Base-by-base conservation (phyloP, 2,797 vertebrate species). In the Columba guinea region DNA sequence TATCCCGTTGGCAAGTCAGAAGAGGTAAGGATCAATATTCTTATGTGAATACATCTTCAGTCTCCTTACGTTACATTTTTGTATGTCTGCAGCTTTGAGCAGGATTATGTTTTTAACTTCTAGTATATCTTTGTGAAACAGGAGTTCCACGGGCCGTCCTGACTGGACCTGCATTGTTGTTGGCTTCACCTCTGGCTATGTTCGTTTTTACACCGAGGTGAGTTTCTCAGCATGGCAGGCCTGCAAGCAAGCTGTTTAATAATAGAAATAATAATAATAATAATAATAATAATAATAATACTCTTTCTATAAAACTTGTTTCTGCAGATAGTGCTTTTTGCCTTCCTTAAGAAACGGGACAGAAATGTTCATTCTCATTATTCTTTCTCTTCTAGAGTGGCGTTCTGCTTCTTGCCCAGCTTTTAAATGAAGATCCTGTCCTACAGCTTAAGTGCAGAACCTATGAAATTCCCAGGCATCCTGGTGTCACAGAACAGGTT, bases 121-220 rank as follows among this genome's bases (percentile, higher is more conserved):
- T n/a, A 3, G 18, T 68, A 1, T 67, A 3, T 95, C 67, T 96
- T 69, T 96, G 78, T 89, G 87, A 73, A 65, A 84, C 90, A 99
- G 99, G 98, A 99, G 99, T 87, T 99, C 99, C 68, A 99, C 99
- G 1, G 99, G 99, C 6, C 98, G 99, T 19, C 99, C 99, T 20
- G 99, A 99, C 95, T 99, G 99, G 99, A 99, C 99, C 12, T 99
- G 99, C 96, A 98, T 99, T 19, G 99, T 99, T 8, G 98, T 99
- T 75, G 99, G 99, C 73, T 99, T 99, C 95, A 99, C 98, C 5
- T 99, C 99, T 6, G 99, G 99, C 80, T 98, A 99, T 0, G 99
- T 99, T 24, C 99, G 99, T 48, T 99, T 99, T 97, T 99, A 99
- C 96, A 99, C 99, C 0, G 99, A 99, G 99, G 99, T 99, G 98